These are phyloP conservation scores for Stegophylla sp. DNA, from an alignment of 2,888 invertebrate species.

Conservation along the genomic window DNA sequence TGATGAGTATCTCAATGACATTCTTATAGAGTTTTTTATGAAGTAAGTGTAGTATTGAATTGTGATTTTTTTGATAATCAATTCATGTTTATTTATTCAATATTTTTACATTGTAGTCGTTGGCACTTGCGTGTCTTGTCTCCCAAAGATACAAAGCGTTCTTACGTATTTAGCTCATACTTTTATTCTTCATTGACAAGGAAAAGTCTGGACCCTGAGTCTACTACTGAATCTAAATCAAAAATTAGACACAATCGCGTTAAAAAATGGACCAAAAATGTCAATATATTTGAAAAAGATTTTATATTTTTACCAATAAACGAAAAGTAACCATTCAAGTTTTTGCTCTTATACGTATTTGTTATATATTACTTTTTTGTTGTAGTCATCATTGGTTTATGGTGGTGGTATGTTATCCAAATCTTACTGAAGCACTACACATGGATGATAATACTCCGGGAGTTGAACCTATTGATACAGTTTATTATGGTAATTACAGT, in stretches of 20 bases:
- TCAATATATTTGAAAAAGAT: constrained; percentile 95
- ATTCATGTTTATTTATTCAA: neutral
- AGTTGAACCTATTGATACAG: neutral
- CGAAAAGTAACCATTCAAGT: constrained; percentile 75
- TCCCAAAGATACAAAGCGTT: neutral
- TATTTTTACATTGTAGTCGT: constrained; percentile 11
- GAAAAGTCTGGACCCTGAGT: neutral
- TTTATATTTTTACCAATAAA: constrained; percentile 96
- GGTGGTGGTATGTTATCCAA: constrained; percentile 94
- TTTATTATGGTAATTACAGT: neutral
- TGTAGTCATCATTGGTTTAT: constrained; percentile 91
- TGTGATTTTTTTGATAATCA: neutral
- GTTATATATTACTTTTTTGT: constrained; percentile 11
- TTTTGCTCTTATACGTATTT: neutral
- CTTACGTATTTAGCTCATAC: constrained; percentile 33
- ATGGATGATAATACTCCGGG: constrained; percentile 38
- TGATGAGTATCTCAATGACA: constrained; percentile 33
- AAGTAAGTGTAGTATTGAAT: neutral
- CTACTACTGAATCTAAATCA: constrained; percentile 65
- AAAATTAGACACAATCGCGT: constrained; percentile 89
- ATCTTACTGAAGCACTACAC: constrained; percentile 70
- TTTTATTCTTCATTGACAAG: constrained; percentile 29
- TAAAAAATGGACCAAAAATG: constrained; percentile 95
- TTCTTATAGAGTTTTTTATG: constrained; percentile 24
- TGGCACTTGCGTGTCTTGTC: neutral